Evolutionary conservation across 2,888 invertebrate species (phyloP).

Genomic region (Matsumyia berberina): DNA sequence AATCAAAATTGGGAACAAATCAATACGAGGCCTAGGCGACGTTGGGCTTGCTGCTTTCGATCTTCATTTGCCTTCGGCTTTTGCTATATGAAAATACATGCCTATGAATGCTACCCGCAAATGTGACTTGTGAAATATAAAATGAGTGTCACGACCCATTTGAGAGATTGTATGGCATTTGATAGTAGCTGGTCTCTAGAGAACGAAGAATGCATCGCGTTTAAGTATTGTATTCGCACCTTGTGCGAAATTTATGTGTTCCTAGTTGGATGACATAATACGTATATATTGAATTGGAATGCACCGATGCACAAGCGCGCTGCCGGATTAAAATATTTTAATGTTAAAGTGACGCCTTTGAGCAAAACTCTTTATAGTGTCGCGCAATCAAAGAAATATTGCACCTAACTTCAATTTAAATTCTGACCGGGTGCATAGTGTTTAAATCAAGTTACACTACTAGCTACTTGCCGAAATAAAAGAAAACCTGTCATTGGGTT

Average conservation of each 20-base stretch:
- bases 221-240: constrained; percentile 52
- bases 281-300: constrained; percentile 39
- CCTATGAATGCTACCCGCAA: constrained; percentile 28
- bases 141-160: constrained; percentile 60
- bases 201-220: constrained; percentile 38
- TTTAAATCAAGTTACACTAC: constrained; percentile 20
- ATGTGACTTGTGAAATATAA: constrained; percentile 31
- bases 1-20: constrained; percentile 55
- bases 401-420: constrained; percentile 34
- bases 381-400: constrained; percentile 53
- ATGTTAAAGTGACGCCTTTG: constrained; percentile 31
- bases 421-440: constrained; percentile 22
- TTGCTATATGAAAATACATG: background rate
- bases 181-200: constrained; percentile 32
- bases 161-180: constrained; percentile 60
- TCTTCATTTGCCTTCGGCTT: constrained; percentile 15
- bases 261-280: constrained; percentile 60
- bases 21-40: constrained; percentile 43
- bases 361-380: constrained; percentile 44
- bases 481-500: too few relatives aligned
- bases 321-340: constrained; percentile 71
- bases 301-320: constrained; percentile 19
- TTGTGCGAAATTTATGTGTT: constrained; percentile 55
- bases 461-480: background rate
- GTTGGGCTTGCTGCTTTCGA: constrained; percentile 46